Conservation (phyloP, 2,888 invertebrate genomes). For the Folsomia manolachei region DNA sequence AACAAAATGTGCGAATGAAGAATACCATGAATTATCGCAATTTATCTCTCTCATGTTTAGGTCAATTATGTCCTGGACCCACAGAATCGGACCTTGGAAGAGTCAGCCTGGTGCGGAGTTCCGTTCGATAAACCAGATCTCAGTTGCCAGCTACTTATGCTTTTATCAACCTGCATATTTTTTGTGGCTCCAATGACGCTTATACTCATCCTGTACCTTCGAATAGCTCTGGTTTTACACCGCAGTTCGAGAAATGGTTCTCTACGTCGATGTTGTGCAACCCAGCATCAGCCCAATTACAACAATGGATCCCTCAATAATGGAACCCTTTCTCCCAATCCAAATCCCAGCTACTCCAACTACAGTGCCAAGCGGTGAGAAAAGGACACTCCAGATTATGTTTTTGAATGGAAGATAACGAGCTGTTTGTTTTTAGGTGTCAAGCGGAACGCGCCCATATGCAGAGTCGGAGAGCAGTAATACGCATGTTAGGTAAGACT, state of each 20-base stretch:
- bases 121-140: conserved; percentile 52
- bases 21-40: too few species aligned
- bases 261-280: conserved; percentile 47
- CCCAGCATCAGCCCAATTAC: conserved; percentile 32
- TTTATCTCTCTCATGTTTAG: conserved; percentile 28
- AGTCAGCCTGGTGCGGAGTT: conserved; percentile 54
- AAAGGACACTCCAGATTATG: too few species aligned
- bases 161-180: conserved; percentile 56
- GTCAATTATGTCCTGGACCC: conserved; percentile 52
- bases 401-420: too few species aligned
- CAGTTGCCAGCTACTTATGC: conserved; percentile 53
- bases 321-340: conserved; percentile 2
- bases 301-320: conserved; percentile 16
- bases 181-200: conserved; percentile 57
- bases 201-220: conserved; percentile 55
- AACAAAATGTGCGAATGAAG: too few species aligned
- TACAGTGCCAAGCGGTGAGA: conserved; percentile 26
- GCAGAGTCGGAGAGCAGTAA: conserved; percentile 53
- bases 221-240: conserved; percentile 52
- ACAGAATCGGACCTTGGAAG: conserved; percentile 47
- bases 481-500: conserved; percentile 53
- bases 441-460: conserved; percentile 52
- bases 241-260: conserved; percentile 46
- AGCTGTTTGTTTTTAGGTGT: too few species aligned
- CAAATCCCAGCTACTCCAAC: conserved; percentile 21